Evolutionary conservation across 92 coral and sea anemone genomes (phyloP), one percentile per base, ranked within the genome.

Genomic region (Palythoa heliodiscus): DNA sequence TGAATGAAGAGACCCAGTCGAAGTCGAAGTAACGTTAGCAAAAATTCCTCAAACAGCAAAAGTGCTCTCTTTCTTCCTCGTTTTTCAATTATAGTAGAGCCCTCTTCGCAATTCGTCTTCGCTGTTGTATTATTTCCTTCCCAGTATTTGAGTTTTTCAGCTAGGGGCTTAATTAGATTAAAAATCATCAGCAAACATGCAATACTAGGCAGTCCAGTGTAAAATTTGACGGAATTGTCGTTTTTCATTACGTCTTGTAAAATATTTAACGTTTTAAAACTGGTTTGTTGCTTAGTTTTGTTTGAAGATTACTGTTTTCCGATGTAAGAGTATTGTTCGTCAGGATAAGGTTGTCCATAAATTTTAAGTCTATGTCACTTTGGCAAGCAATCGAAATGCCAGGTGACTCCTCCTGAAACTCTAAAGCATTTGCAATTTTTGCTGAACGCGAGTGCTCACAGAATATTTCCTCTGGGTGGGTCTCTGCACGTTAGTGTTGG

Each of bases 111-210:
- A n/a, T n/a, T n/a, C n/a, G 40, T 50, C 35, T 22, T 75, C 77
- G 1, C 71, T 43, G 23, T 84, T 80, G 63, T 83, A 84, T 22
- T 63, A 22, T 85, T 84, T 1, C 74, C 22, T 35, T 84, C 91
- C 91, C 88, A 89, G 70, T 89, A 84, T 64, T 68, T 89, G 53
- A 89, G 71, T 63, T 84, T 84, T 10, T 54, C 77, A 48, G 86
- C 60, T 17, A 80, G 40, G 47, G 86, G 90, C 63, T 81, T 81
- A 11, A 79, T 87, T 12, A 87, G 58, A 70, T 75, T 87, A 70
- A 82, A 87, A 14, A 87, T 13, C 50, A 79, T 22, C 82, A 83
- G n/a, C 52, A 82, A 67, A 82, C 83, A 82, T 7, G 77, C 47
- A 47, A 87, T n/a, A 15, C 57, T 68, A 5, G 86, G 89, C 0